A percentile compares a stretch with the other conserved stretches of the same genome.
Evolutionary conservation across 2,113 vertebrate genomes (phyloP).

Genomic region (Bostrychus sinensis): DNA sequence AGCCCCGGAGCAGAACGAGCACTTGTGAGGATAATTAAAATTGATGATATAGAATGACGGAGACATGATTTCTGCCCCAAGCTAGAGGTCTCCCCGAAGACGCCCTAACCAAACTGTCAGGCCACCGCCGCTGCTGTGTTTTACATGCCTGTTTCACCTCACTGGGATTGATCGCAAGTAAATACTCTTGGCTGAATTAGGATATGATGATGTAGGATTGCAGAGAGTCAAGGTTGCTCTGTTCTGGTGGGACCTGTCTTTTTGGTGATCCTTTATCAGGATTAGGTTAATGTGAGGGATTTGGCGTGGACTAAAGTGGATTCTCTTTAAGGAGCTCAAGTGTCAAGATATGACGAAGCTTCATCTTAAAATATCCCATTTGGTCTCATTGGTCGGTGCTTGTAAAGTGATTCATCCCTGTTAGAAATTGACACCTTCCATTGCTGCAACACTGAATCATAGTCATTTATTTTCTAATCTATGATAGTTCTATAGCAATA

Average conservation of each 20-base stretch:
- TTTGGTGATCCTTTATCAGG: conserved; percentile 17
- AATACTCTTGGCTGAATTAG: conserved; percentile 61
- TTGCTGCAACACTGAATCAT: not conserved
- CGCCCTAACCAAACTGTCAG: conserved; percentile 62
- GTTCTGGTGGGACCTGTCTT: conserved; percentile 30
- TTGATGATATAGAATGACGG: conserved; percentile 78
- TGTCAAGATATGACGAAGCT: not conserved
- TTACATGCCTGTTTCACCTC: conserved; percentile 69
- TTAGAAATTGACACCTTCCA: not conserved
- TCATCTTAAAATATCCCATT: not conserved
- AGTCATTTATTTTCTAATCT: not conserved
- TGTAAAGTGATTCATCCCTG: not conserved
- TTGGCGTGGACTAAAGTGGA: conserved; percentile 20
- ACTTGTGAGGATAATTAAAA: conserved; percentile 79
- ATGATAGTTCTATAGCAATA: not conserved
- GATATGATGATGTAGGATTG: conserved; percentile 49
- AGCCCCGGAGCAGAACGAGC: conserved; percentile 69
- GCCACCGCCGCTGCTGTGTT: conserved; percentile 55
- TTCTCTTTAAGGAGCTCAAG: conserved; percentile 14
- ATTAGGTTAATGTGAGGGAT: conserved; percentile 18
- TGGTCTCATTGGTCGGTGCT: not conserved
- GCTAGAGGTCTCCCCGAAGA: conserved; percentile 67
- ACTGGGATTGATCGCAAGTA: conserved; percentile 54
- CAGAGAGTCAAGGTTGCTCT: conserved; percentile 16
- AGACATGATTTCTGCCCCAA: conserved; percentile 72